A percentile compares a stretch with the other conserved stretches of the same genome.
Evolutionary conservation across 1,140 invertebrate genomes (phyloP).

Genomic region (Achatina immaculata): DNA sequence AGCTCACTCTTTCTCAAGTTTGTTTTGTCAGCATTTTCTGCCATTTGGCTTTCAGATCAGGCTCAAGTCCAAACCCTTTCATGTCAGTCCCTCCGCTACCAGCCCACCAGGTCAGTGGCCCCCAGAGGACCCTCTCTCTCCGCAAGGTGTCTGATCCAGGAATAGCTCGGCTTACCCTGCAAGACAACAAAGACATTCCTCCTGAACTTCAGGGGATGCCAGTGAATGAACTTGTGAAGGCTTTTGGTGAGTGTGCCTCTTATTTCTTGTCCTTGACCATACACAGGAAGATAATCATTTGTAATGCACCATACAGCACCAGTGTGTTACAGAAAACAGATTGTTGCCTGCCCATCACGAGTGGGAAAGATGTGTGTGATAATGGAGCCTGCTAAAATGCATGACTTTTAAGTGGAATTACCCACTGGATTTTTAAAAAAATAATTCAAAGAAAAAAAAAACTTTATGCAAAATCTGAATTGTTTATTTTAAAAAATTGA

Average conservation of each 20-base stretch:
- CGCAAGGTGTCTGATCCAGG: conserved; percentile 42
- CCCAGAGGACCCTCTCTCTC: conserved; percentile 45
- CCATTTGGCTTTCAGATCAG: conserved; percentile 17
- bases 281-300: no score
- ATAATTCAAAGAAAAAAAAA: no score
- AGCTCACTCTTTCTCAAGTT: no score
- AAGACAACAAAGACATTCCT: conserved; percentile 71
- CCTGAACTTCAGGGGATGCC: conserved; percentile 81
- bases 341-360: no score
- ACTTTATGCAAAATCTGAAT: no score
- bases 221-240: conserved; percentile 84
- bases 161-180: conserved; percentile 42
- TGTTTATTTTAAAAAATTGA: no score
- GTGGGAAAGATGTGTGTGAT: no score
- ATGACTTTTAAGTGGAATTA: no score
- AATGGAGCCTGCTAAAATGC: no score
- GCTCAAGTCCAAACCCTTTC: conserved; percentile 41
- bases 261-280: neutral
- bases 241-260: conserved; percentile 74
- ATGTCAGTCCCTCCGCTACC: conserved; percentile 37
- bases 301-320: no score
- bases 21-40: neutral
- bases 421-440: no score
- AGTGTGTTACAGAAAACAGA: no score
- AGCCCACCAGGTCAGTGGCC: conserved; percentile 47